Evolutionary conservation across 1,140 invertebrate species (phyloP).

Genomic region (Drosophila navojoa): DNA sequence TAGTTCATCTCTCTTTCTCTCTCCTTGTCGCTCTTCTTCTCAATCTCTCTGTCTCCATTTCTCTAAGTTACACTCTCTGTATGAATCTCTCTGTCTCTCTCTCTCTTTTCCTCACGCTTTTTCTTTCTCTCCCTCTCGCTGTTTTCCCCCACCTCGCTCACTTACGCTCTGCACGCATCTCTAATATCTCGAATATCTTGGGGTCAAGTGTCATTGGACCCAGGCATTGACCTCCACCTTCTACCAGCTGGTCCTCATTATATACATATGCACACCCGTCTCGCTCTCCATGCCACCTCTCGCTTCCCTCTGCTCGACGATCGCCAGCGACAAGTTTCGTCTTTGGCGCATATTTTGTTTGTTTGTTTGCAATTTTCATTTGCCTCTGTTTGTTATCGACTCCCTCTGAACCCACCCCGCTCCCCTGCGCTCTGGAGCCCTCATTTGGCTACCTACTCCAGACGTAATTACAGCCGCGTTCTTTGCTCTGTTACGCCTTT

Average conservation of each 20-base stretch:
- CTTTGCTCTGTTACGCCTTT: conserved; percentile 46
- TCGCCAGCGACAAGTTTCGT: conserved; percentile 68
- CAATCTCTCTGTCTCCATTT: neutral
- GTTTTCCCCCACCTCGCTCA: neutral
- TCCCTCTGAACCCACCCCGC: neutral
- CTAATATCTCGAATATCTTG: conserved; percentile 10
- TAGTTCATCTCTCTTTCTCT: no score
- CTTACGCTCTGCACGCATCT: neutral
- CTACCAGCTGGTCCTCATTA: conserved; percentile 5
- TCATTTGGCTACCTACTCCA: neutral
- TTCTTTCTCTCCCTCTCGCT: neutral
- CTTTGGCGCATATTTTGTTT: conserved; percentile 52
- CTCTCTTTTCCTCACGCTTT: neutral
- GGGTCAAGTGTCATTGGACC: conserved; percentile 68
- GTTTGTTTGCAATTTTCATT: conserved; percentile 67
- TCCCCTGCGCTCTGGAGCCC: neutral
- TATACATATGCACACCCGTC: neutral
- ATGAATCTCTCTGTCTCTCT: neutral
- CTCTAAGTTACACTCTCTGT: neutral
- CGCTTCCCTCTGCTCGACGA: conserved; percentile 22
- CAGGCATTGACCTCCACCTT: conserved; percentile 73
- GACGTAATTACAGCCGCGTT: conserved; percentile 43
- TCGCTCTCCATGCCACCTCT: neutral
- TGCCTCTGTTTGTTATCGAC: conserved; percentile 27
- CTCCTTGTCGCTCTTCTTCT: no score